phyloP scores from a whole-genome alignment of 2,113 vertebrate species.

The Gallinago undulata region DNA sequence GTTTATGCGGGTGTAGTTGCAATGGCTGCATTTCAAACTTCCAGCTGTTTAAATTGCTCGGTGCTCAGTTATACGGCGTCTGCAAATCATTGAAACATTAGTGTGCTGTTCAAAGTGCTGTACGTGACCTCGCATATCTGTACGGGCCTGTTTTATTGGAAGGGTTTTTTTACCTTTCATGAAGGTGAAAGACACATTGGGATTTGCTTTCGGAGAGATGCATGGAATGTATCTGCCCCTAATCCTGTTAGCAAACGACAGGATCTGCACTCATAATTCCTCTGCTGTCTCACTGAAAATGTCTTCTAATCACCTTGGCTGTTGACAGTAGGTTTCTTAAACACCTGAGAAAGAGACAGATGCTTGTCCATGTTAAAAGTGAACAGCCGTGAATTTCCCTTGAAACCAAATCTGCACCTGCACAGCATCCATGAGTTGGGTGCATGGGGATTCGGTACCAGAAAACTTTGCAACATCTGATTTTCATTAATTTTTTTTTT shows the following conservation, averaged over 20 bases:
- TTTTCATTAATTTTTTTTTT: neutral
- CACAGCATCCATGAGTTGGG: neutral
- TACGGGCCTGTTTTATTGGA: neutral
- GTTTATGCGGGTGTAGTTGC: neutral
- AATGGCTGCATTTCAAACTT: neutral
- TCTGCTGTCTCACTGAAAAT: neutral
- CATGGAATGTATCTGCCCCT: conserved; percentile 24
- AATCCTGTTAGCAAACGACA: conserved; percentile 34
- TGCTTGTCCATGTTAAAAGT: conserved; percentile 37
- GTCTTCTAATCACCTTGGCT: conserved; percentile 23
- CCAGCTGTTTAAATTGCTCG: neutral
- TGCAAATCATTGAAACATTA: neutral
- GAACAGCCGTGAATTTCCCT: neutral
- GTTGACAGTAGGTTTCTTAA: conserved; percentile 37
- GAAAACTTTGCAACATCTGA: conserved; percentile 38
- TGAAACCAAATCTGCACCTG: conserved; percentile 20
- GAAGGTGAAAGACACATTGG: neutral
- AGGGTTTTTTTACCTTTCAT: neutral
- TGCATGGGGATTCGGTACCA: neutral
- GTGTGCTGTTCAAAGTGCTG: neutral
- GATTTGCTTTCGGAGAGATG: neutral
- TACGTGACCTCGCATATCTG: neutral
- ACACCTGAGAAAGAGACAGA: conserved; percentile 38
- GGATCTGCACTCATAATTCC: neutral
- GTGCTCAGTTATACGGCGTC: neutral